Evolutionary conservation across 2,888 invertebrate species (phyloP).

Genomic region (Timema cristinae): DNA sequence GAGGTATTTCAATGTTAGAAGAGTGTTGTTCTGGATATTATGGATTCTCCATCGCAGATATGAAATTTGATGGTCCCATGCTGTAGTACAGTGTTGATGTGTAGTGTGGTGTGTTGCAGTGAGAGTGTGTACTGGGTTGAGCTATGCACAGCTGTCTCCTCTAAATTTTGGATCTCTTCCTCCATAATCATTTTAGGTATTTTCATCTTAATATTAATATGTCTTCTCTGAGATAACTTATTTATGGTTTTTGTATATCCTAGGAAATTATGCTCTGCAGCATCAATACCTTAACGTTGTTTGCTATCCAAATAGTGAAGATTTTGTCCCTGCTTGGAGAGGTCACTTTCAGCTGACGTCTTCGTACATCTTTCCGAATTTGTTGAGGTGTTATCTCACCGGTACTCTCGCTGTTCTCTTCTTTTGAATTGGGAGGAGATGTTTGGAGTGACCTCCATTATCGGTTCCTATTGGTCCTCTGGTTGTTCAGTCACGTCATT

Average conservation of each 20-base stretch:
- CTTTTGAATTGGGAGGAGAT: not conserved
- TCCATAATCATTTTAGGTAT: not conserved
- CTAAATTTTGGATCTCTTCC: not conserved
- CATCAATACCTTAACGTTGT: not conserved
- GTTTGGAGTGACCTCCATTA: not conserved
- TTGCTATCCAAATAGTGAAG: not conserved
- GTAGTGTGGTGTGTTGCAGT: not conserved
- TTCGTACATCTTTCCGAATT: not conserved
- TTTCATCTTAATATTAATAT: not conserved
- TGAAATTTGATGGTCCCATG: not conserved
- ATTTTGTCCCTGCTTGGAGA: not conserved
- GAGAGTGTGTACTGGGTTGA: not conserved
- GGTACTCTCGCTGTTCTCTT: not conserved
- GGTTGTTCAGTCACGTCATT: not conserved
- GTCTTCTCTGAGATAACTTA: conserved; percentile 10
- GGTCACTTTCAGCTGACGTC: not conserved
- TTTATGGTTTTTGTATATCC: conserved; percentile 8
- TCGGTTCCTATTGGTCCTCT: not conserved
- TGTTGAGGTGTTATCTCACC: not conserved
- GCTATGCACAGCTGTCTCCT: not conserved
- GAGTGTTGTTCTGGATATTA: not conserved
- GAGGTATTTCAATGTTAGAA: not conserved
- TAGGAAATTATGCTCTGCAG: not conserved
- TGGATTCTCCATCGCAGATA: not conserved
- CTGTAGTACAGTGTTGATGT: not conserved